These are phyloP conservation scores for Dasyprocta punctata DNA, from an alignment of 2,113 vertebrate species.

Conservation along the genomic window DNA sequence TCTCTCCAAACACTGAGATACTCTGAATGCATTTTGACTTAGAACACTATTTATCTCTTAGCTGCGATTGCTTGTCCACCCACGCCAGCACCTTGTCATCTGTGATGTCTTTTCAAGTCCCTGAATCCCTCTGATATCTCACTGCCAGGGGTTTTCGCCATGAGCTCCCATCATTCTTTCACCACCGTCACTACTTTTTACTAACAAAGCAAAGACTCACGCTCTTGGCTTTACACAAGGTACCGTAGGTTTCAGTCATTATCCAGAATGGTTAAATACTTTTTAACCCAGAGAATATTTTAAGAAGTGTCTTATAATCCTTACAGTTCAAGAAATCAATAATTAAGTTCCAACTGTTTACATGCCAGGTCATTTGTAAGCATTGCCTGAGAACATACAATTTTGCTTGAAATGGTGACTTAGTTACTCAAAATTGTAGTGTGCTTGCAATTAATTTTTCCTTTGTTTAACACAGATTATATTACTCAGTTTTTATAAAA, in stretches of 20 bases:
- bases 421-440: conserved; percentile 2
- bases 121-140: not conserved
- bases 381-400: not conserved
- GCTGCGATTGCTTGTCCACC: not conserved
- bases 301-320: not conserved
- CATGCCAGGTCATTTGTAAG: not conserved
- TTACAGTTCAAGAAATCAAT: not conserved
- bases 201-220: not conserved
- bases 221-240: not conserved
- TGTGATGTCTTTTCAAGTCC: not conserved
- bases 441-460: not conserved
- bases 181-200: not conserved
- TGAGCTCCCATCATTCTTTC: not conserved
- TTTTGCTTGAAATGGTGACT: not conserved
- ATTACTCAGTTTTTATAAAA: not conserved
- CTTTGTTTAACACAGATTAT: not conserved
- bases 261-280: not conserved
- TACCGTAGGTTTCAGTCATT: not conserved
- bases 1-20: not conserved
- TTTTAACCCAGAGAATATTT: not conserved
- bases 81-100: not conserved
- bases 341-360: not conserved
- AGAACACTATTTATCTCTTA: not conserved
- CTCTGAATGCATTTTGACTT: not conserved
- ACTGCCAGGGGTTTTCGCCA: not conserved